These are phyloP conservation scores for Harlomillsia oculata DNA, from an alignment of 1,140 invertebrate species.

Conservation along the genomic window DNA sequence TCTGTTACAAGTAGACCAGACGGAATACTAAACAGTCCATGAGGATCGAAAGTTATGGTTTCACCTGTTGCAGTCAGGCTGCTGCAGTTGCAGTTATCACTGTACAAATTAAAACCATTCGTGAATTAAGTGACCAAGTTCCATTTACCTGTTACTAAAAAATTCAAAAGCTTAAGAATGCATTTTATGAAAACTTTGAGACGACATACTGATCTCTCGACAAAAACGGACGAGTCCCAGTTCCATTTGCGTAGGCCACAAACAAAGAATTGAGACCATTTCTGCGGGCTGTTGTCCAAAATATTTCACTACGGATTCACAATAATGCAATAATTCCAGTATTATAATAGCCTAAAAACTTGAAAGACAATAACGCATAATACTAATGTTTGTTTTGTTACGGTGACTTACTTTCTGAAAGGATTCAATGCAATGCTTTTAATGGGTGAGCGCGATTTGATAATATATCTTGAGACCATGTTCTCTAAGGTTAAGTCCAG, in stretches of 20 bases:
- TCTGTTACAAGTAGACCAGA: constrained; percentile 16
- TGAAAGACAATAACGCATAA: background rate
- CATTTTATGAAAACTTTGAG: background rate
- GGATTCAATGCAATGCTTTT: constrained; percentile 56
- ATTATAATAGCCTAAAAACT: background rate
- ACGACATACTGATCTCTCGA: constrained; percentile 16
- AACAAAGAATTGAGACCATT: constrained; percentile 19
- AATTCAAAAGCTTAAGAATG: too few relatives aligned
- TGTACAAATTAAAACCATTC: constrained; percentile 4
- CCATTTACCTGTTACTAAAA: too few relatives aligned
- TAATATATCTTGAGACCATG: constrained; percentile 34
- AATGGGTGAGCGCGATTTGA: constrained; percentile 46
- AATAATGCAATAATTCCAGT: background rate
- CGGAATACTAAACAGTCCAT: background rate
- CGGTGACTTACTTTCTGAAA: constrained; percentile 45
- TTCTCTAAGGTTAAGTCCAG: constrained; percentile 38
- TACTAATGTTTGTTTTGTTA: background rate
- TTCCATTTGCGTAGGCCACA: constrained; percentile 8
- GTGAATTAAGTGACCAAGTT: too few relatives aligned
- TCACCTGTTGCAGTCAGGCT: constrained; percentile 11
- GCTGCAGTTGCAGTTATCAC: constrained; percentile 27
- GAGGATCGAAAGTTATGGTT: constrained; percentile 22
- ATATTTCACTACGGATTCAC: background rate
- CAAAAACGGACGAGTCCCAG: constrained; percentile 8
- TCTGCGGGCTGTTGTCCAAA: constrained; percentile 26